A percentile compares a stretch with the other conserved stretches of the same genome.
Evolutionary conservation across 2,888 invertebrate species (phyloP).

Genomic region (Lacanobia oleracea): DNA sequence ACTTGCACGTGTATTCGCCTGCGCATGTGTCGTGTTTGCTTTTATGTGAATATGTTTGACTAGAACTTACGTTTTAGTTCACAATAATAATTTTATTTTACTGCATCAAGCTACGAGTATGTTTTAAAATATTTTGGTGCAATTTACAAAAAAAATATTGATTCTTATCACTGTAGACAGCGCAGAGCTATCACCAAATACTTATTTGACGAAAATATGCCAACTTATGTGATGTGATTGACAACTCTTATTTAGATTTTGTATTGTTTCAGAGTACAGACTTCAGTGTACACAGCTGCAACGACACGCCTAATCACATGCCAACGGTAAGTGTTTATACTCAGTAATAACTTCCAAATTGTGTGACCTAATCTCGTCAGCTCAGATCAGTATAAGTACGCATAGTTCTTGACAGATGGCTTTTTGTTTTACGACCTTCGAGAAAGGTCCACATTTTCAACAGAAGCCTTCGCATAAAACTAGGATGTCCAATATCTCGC

Average conservation of each 20-base stretch:
- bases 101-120: neutral
- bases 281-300: constrained; percentile 45
- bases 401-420: constrained; percentile 79
- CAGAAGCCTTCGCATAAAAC: constrained; percentile 83
- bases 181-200: neutral
- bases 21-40: constrained; percentile 22
- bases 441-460: constrained; percentile 76
- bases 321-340: constrained; percentile 72
- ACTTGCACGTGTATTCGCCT: constrained; percentile 30
- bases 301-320: constrained; percentile 58
- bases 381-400: constrained; percentile 62
- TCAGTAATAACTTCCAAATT: too few relatives aligned
- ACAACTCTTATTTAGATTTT: constrained; percentile 3
- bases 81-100: neutral
- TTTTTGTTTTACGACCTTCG: constrained; percentile 82
- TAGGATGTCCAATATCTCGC: constrained; percentile 84
- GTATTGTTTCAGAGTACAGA: constrained; percentile 62
- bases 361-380: constrained; percentile 37
- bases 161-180: too few relatives aligned
- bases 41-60: neutral
- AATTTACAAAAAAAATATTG: neutral
- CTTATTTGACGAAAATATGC: neutral
- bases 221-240: neutral
- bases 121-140: neutral
- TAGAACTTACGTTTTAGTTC: neutral